phyloP scores from a whole-genome alignment of 2,888 invertebrate genomes.

The Patella depressa region DNA sequence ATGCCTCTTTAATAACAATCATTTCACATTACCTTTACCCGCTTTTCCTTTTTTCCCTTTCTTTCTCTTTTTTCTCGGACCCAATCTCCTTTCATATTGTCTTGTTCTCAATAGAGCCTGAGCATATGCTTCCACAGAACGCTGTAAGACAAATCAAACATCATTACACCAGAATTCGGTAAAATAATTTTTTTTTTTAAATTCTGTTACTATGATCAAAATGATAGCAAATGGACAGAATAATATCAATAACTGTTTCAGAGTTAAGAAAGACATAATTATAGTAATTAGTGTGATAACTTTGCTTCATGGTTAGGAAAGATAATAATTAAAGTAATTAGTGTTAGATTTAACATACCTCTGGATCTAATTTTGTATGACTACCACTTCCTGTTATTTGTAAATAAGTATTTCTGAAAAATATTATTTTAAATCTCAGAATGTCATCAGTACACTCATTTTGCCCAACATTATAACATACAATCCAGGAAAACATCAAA shows the following conservation, averaged over 20 bases:
- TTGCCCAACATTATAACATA: neutral
- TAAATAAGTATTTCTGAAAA: conserved; percentile 51
- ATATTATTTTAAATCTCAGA: neutral
- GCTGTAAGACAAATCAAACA: conserved; percentile 34
- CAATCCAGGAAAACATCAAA: neutral
- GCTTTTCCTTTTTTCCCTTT: conserved; percentile 30
- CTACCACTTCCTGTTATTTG: conserved; percentile 34
- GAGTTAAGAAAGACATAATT: no score
- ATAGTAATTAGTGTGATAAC: no score
- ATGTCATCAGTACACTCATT: neutral
- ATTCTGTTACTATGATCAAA: no score
- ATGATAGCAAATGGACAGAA: no score
- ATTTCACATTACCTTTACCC: no score
- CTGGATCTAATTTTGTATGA: conserved; percentile 22
- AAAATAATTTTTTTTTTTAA: no score
- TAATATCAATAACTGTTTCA: no score
- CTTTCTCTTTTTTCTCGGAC: conserved; percentile 41
- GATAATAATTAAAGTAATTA: no score
- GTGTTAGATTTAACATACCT: conserved; percentile 17
- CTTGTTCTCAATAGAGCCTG: conserved; percentile 62
- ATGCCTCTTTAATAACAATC: no score
- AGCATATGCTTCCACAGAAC: conserved; percentile 56
- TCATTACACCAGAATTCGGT: neutral
- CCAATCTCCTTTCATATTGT: conserved; percentile 67
- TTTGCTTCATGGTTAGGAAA: no score